Conservation (phyloP, 2,888 invertebrate genomes). For the Griposia aprilina region DNA sequence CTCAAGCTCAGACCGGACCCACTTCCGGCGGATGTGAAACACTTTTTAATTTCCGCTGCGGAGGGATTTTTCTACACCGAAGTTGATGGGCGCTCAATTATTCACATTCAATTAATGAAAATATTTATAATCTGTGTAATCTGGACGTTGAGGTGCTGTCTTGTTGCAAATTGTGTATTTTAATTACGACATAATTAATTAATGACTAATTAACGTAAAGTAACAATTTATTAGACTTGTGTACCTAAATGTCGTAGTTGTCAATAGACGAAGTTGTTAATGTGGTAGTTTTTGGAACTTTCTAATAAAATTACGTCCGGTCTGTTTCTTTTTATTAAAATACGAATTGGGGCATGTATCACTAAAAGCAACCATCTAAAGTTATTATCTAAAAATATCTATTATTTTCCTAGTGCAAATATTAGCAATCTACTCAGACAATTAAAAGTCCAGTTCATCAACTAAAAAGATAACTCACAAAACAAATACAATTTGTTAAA, state of each 20-base stretch:
- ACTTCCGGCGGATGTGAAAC: slow-evolving; percentile 83
- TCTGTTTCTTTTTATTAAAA: no score
- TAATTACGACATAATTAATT: slow-evolving; percentile 28
- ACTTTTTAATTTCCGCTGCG: slow-evolving; percentile 89
- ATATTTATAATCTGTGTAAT: slow-evolving; percentile 77
- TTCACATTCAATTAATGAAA: slow-evolving; percentile 89
- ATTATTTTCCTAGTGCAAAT: not conserved
- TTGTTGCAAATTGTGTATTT: slow-evolving; percentile 28
- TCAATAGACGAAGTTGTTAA: not conserved
- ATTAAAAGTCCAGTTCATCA: slow-evolving; percentile 5
- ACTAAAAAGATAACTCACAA: slow-evolving; percentile 20
- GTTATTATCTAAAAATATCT: not conserved
- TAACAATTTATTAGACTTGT: no score
- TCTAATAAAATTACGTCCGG: no score
- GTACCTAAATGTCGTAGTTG: not conserved
- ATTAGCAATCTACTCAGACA: slow-evolving; percentile 3
- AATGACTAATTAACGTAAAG: slow-evolving; percentile 8
- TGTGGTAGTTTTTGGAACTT: not conserved
- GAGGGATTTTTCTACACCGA: slow-evolving; percentile 87
- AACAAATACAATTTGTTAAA: slow-evolving; percentile 33
- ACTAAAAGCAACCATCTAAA: not conserved
- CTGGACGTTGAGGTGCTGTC: slow-evolving; percentile 53
- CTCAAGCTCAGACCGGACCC: slow-evolving; percentile 78
- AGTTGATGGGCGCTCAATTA: slow-evolving; percentile 86
- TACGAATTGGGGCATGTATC: no score